Base-by-base conservation (phyloP, 2,113 vertebrate species). In the Ophiodon elongatus region DNA sequence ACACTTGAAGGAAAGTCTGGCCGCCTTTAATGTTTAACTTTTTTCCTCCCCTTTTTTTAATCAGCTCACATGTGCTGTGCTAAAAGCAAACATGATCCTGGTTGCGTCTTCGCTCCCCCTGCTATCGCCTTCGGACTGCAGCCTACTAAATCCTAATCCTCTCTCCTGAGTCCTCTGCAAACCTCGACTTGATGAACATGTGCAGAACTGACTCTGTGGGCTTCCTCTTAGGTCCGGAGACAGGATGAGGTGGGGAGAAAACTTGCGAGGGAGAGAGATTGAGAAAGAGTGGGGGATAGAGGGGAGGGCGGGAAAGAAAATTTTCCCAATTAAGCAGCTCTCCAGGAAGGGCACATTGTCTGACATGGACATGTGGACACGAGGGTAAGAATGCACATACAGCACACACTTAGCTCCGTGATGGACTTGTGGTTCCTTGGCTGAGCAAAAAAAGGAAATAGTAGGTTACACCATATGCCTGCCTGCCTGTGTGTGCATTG, bases 121-220 rank as follows among this genome's bases (percentile, higher is more conserved):
- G 60, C 82, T 88, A 84, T 85, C 43, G 73, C 86, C 35, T 63
- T 89, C 21, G 31, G 67, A 88, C 70, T 76, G 75, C 72, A 83
- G 79, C 66, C 76, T 62, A 31, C 78, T 85, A 88, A 91, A 85
- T 87, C 86, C 87, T 93, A 91, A 93, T 93, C 90, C 89, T 80
- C 54, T 76, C 88, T 88, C 85, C 70, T 85, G 89, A 89, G 80
- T 87, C 79, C 76, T 60, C 79, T 37, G 73, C 65, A 86, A 83
- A 86, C 85, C 69, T 80, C 33, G 33, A 89, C 67, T 91, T 91
- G 88, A 93, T 89, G 89, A 90, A 88, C 85, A 90, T 84, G 67
- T 70, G 67, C 67, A n/a, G 47, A 17, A 71, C 47, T 9, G 54
- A 83, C 47, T 82, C 74, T 13, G 52, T 23, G 54, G 77, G 63